Evolutionary conservation across 2,797 vertebrate genomes (phyloP).

Genomic region (Oryzias dopingdopingensis): DNA sequence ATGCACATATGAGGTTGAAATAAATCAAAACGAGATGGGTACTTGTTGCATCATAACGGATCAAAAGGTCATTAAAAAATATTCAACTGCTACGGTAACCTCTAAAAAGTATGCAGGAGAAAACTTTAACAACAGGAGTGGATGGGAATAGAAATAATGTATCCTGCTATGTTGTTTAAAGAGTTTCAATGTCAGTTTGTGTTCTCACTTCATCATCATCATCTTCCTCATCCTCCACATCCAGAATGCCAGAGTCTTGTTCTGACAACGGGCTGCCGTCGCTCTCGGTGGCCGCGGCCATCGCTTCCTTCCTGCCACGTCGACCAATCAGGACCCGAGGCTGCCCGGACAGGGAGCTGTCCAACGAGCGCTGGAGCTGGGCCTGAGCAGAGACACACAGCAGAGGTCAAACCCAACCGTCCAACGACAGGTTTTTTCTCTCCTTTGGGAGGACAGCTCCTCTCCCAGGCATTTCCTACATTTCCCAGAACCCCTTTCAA

Average conservation of each 20-base stretch:
- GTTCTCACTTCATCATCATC: slow-evolving; percentile 85
- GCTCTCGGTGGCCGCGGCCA: slow-evolving; percentile 59
- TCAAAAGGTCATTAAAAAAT: no score
- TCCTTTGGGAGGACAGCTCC: no score
- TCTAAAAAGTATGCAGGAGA: no score
- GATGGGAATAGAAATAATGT: not conserved
- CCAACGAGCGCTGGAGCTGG: slow-evolving; percentile 88
- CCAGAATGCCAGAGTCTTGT: slow-evolving; percentile 90
- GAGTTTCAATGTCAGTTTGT: no score
- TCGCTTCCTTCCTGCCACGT: slow-evolving; percentile 78
- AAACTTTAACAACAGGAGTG: not conserved
- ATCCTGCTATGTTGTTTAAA: not conserved
- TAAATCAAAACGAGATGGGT: no score
- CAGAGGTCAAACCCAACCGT: slow-evolving; percentile 3
- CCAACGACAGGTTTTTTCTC: not conserved
- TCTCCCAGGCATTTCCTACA: slow-evolving; percentile 27
- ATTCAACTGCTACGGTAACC: no score
- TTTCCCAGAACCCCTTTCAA: slow-evolving; percentile 38
- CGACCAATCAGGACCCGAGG: slow-evolving; percentile 77
- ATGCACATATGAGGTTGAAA: no score
- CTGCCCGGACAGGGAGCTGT: slow-evolving; percentile 83
- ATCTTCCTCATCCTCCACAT: slow-evolving; percentile 87
- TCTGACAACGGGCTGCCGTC: slow-evolving; percentile 86
- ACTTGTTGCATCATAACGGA: no score
- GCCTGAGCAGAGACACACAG: slow-evolving; percentile 72